Conservation (phyloP, 2,113 vertebrate species). For the Orycteropus afer region DNA sequence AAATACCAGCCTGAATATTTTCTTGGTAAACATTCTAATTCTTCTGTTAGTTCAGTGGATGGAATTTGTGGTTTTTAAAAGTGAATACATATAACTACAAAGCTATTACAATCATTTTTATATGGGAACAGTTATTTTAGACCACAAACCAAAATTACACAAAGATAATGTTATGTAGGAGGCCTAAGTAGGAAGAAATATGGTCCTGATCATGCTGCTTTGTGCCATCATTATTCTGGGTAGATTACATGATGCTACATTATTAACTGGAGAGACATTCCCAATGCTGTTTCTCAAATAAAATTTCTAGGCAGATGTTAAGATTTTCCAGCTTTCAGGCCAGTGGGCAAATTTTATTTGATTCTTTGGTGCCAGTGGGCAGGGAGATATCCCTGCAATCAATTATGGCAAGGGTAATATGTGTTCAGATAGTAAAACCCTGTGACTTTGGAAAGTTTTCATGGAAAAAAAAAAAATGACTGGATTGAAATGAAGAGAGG, state of each 20-base stretch:
- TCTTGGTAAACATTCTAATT: constrained; percentile 27
- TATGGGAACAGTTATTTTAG: constrained; percentile 68
- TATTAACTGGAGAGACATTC: background rate
- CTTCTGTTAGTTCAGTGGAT: constrained; percentile 19
- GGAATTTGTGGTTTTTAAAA: constrained; percentile 37
- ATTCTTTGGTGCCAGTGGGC: background rate
- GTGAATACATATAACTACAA: constrained; percentile 41
- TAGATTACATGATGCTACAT: constrained; percentile 55
- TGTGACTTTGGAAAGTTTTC: constrained; percentile 13
- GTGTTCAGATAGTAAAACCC: background rate
- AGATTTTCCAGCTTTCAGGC: background rate
- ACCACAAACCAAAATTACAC: constrained; percentile 56
- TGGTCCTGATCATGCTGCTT: constrained; percentile 55
- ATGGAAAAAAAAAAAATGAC: background rate
- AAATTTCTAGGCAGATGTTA: background rate
- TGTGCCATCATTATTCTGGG: constrained; percentile 31
- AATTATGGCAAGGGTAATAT: background rate
- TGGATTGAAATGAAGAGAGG: constrained; percentile 29
- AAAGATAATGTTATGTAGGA: constrained; percentile 68
- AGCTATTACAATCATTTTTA: constrained; percentile 71
- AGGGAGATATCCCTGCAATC: background rate
- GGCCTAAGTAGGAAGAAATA: constrained; percentile 41
- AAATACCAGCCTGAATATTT: background rate
- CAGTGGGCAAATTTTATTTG: background rate
- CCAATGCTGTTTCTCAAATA: background rate